Evolutionary conservation across 2,888 invertebrate species (phyloP), one percentile per base, ranked within the genome.

Genomic region (Molorchus minor): DNA sequence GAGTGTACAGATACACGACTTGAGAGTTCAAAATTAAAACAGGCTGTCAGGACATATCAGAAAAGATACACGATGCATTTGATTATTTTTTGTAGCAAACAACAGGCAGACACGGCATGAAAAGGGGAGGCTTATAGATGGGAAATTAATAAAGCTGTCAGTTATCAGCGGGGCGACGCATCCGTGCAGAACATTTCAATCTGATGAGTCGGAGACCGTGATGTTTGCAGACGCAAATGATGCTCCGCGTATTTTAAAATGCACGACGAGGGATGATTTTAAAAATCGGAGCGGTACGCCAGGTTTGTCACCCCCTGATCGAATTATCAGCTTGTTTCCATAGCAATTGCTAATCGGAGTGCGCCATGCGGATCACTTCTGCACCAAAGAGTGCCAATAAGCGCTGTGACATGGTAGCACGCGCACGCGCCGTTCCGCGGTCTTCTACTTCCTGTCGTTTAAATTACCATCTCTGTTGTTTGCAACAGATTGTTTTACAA

Each of bases 111-210:
- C 67, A 62, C 57, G 64, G 61, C 55, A 59, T 64, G 66, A 70
- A 62, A 68, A 70, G 73, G 74, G 63, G 69, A 66, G 59, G 65
- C 62, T 68, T 69, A 70, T 80, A 80, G 82, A 84, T 83, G 84
- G 83, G 84, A 87, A 88, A 88, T 88, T 88, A 88, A 88, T 88
- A 88, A 88, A 88, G 86, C 86, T 87, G 88, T 88, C 88, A 87
- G 86, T 87, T 86, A 84, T 85, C 84, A 83, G 82, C 79, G 80
- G 25, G 58, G 66, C 66, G 71, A 70, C 68, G 73, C 77, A 75
- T 71, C 74, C 71, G 72, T 71, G 79, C 79, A 79, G 80, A 82
- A 82, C 82, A 79, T 81, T 82, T 82, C 82, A 82, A 82, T 82
- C 80, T 75, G 75, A 75, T 75, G 72, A 71, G 67, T 58, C 59